Conservation (phyloP, 2,888 invertebrate genomes). For the Didymodactylos carnosus region DNA sequence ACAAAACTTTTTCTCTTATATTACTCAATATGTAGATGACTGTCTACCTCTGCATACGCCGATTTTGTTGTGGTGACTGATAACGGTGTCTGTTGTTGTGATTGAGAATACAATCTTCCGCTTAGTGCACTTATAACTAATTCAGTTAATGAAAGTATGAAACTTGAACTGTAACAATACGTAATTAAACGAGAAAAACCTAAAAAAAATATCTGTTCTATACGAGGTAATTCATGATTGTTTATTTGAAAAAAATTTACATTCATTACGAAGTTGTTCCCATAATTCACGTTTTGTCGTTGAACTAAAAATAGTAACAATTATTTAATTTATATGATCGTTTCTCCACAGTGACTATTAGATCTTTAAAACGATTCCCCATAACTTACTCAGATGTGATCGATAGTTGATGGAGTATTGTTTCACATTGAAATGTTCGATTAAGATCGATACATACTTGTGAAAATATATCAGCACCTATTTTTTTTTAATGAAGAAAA, state of each 20-base stretch:
- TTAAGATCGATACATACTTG: neutral
- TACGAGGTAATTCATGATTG: neutral
- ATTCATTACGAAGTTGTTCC: neutral
- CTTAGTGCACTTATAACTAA: neutral
- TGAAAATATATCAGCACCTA: neutral
- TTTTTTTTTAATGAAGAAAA: neutral
- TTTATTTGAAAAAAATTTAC: neutral
- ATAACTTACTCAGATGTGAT: neutral
- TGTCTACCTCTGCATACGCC: neutral
- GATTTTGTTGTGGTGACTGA: neutral
- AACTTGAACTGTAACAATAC: neutral
- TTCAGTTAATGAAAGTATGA: neutral
- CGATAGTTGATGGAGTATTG: neutral
- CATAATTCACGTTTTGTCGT: neutral
- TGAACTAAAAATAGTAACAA: neutral
- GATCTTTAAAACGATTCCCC: too few relatives aligned
- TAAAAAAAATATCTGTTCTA: too few relatives aligned
- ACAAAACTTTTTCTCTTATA: neutral
- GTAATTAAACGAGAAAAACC: neutral
- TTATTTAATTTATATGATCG: neutral
- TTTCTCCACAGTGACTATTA: too few relatives aligned
- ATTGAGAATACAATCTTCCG: neutral
- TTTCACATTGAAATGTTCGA: neutral
- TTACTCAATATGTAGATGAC: too few relatives aligned
- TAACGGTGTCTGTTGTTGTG: neutral